Evolutionary conservation across 1,140 invertebrate species (phyloP).

Genomic region (Camponotus vicinus): DNA sequence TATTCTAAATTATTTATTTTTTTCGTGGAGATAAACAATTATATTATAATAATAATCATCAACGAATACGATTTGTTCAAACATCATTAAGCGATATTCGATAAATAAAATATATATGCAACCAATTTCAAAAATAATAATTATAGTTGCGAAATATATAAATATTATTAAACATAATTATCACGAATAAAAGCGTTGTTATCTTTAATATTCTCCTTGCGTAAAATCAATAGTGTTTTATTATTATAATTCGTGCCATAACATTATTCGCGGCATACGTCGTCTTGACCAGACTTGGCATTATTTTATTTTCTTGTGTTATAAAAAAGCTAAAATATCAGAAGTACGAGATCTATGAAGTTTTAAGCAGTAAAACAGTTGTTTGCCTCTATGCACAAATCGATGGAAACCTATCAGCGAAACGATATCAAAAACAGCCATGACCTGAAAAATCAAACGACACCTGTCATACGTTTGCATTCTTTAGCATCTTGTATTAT

Average conservation of each 20-base stretch:
- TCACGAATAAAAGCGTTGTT: not conserved
- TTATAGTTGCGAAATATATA: not conserved
- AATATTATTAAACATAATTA: not conserved
- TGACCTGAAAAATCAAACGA: slow-evolving; percentile 50
- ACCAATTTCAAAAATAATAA: not conserved
- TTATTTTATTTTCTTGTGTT: not conserved
- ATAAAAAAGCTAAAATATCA: not conserved
- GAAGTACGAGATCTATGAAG: not conserved
- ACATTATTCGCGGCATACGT: slow-evolving; percentile 30
- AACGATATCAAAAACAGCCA: slow-evolving; percentile 33
- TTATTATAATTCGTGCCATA: slow-evolving; percentile 7
- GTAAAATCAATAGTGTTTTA: not conserved
- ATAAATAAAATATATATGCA: not conserved
- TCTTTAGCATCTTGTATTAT: slow-evolving; percentile 5
- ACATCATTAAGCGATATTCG: not conserved
- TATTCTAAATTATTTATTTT: not conserved
- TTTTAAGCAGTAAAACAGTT: slow-evolving; percentile 30
- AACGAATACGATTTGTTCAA: not conserved
- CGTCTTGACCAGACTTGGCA: not conserved
- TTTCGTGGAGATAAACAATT: too few species aligned
- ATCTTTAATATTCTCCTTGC: slow-evolving; percentile 8
- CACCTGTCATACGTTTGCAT: not conserved
- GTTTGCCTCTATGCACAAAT: slow-evolving; percentile 36
- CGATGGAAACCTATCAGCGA: slow-evolving; percentile 47
- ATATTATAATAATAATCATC: not conserved